phyloP scores from a whole-genome alignment of 2,113 vertebrate genomes.

The Pantherophis guttatus region DNA sequence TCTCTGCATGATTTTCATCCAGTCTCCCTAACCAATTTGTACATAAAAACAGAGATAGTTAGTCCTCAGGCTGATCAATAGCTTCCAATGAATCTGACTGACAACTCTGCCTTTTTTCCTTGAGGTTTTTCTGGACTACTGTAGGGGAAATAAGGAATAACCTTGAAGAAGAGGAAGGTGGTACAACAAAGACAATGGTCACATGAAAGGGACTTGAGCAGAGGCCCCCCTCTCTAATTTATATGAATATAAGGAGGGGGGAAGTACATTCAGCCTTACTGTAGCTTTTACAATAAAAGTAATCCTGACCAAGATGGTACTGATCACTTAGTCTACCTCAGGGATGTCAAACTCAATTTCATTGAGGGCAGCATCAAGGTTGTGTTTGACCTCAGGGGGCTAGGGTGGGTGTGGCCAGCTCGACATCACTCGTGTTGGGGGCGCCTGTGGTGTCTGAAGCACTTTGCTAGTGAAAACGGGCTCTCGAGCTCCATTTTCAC shows the following conservation, averaged over 20 bases:
- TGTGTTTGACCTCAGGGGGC: too few species aligned
- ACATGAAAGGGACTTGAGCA: not conserved
- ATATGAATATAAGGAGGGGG: not conserved
- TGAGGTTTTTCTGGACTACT: not conserved
- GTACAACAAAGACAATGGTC: not conserved
- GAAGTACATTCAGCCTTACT: not conserved
- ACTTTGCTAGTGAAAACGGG: too few species aligned
- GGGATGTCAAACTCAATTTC: too few species aligned
- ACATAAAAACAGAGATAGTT: not conserved
- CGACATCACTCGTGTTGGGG: too few species aligned
- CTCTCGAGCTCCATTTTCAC: too few species aligned
- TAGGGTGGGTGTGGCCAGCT: too few species aligned
- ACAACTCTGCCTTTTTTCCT: not conserved
- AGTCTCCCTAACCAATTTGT: not conserved
- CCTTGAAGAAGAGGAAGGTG: not conserved
- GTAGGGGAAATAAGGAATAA: not conserved
- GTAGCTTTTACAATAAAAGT: not conserved
- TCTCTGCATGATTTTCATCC: not conserved
- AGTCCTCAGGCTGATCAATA: not conserved
- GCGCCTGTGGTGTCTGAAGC: rapidly evolving
- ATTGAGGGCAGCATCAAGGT: too few species aligned
- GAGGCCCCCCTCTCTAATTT: not conserved
- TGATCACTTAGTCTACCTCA: not conserved
- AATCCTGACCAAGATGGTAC: not conserved
- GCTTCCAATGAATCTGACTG: not conserved